Conservation (phyloP, 2,113 vertebrate species). For the Nesoenas mayeri region DNA sequence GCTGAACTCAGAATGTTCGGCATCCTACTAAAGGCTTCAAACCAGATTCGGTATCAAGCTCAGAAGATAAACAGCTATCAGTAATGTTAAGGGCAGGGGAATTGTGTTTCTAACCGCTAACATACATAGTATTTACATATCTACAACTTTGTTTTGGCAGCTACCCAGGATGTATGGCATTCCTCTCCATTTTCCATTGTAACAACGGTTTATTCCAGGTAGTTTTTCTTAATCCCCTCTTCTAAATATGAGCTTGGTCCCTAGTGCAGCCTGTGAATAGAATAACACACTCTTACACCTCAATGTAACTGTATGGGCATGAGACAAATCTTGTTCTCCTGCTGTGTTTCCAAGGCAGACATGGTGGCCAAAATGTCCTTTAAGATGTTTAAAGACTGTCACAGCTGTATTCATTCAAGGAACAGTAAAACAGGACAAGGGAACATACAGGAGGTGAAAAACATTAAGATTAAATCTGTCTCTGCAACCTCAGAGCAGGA, state of each 20-base stretch:
- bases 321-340: background rate
- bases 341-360: background rate
- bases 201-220: background rate
- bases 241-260: background rate
- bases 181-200: background rate
- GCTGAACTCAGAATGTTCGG: accelerated
- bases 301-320: accelerated
- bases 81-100: accelerated
- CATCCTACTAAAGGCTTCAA: background rate
- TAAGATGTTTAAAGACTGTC: background rate
- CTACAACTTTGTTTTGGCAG: background rate
- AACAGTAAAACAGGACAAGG: background rate
- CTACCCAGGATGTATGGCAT: background rate
- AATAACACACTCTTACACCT: background rate
- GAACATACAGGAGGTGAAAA: background rate
- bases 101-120: background rate
- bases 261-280: accelerated
- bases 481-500: background rate
- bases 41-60: too few relatives aligned
- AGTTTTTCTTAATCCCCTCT: background rate
- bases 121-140: background rate
- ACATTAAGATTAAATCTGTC: background rate
- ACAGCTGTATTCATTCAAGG: background rate
- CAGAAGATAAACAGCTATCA: background rate
- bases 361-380: background rate